Evolutionary conservation across 1,140 invertebrate genomes (phyloP), one percentile per base, ranked within the genome.

Genomic region (Heliothis subflexa): DNA sequence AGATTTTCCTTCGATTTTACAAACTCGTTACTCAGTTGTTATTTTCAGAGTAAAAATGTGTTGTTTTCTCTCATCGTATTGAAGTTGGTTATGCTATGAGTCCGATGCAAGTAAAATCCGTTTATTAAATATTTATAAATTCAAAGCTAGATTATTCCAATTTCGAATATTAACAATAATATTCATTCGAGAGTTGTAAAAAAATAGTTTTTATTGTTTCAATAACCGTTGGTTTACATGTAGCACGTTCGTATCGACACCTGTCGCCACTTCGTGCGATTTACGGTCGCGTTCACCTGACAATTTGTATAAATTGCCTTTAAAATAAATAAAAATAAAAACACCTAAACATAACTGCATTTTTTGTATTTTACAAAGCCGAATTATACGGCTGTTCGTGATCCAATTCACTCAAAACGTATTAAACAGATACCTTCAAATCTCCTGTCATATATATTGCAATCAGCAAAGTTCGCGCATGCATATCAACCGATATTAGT

Each of bases 401-500:
- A 55, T 18, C 54, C 16, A 13, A 55, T 66, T 16, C 2, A 16
- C 40, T 5, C 3, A 47, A 49, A 10, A 18, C 62, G 16, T 40
- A 66, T 47, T 47, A 66, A 47, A 66, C 16, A 18, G 62, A 47
- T 47, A 66, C n/a, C 40, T 18, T 16, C 40, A 12, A 16, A 47
- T 16, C 10, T 21, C 16, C 40, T 21, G 11, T 1, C 61, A 45
- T 70, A 28, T 33, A 25, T 16, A 75, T 62, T 52, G 86, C 47
- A 49, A 64, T 62, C 21, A 64, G 1, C 28, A 12, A 75, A 75
- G 73, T 91, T 90, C 86, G 88, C 86, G 88, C 89, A 92, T 92
- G 85, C 86, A 57, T 84, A 92, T 91, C 88, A 89, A 81, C 78
- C 83, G 79, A 79, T 88, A 92, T 92, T 90, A 91, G 86, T 90